Evolutionary conservation across 2,888 invertebrate genomes (phyloP).

Genomic region (Drosophila limbata): DNA sequence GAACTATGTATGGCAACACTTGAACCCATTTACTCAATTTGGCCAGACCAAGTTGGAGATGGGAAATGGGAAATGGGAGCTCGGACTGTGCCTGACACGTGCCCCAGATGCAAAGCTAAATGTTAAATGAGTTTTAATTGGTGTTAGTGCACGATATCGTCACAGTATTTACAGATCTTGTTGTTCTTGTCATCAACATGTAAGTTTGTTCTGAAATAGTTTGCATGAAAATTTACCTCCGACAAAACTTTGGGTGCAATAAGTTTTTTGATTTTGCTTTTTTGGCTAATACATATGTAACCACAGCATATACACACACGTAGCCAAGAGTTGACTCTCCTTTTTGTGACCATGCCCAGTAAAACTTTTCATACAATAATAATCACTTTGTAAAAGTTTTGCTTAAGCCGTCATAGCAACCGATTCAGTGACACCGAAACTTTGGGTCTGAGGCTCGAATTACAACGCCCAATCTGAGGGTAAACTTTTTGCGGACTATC

Average conservation of each 20-base stretch:
- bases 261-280: constrained; percentile 52
- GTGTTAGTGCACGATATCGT: constrained; percentile 67
- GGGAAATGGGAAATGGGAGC: background rate
- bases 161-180: constrained; percentile 29
- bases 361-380: constrained; percentile 77
- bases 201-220: constrained; percentile 63
- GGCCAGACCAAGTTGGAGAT: constrained; percentile 24
- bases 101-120: constrained; percentile 32
- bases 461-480: constrained; percentile 50
- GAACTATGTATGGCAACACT: constrained; percentile 62
- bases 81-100: constrained; percentile 27
- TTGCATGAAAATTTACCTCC: constrained; percentile 46
- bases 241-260: constrained; percentile 39
- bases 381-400: constrained; percentile 77
- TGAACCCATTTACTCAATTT: constrained; percentile 60
- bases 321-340: constrained; percentile 27
- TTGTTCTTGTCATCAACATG: constrained; percentile 44
- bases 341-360: constrained; percentile 47
- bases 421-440: constrained; percentile 73
- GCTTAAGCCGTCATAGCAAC: constrained; percentile 74
- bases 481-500: constrained; percentile 57
- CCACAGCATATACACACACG: constrained; percentile 31
- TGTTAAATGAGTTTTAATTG: constrained; percentile 81
- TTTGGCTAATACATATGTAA: constrained; percentile 53
- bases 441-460: constrained; percentile 52